Evolutionary conservation across 2,113 vertebrate species (phyloP).

Genomic region (Tetrax tetrax): DNA sequence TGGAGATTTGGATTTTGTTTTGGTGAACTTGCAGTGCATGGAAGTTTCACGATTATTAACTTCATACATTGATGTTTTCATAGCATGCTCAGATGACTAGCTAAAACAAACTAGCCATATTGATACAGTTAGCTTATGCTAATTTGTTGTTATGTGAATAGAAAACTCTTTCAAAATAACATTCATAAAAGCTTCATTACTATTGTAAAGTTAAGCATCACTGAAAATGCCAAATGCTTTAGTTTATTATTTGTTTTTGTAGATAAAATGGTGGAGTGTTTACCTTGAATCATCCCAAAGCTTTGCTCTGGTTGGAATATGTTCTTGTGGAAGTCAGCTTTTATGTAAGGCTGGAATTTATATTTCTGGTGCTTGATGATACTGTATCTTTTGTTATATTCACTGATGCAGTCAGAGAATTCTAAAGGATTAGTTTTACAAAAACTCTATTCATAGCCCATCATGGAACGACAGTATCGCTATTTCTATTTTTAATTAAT

Average conservation of each 20-base stretch:
- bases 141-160: background rate
- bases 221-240: background rate
- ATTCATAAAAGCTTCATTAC: background rate
- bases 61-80: background rate
- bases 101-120: background rate
- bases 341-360: background rate
- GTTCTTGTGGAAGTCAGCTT: background rate
- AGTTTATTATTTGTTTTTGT: background rate
- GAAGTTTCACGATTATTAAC: background rate
- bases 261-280: background rate
- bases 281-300: background rate
- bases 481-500: background rate
- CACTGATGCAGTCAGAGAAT: background rate
- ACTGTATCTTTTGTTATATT: background rate
- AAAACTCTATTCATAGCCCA: background rate
- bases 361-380: background rate
- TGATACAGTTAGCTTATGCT: background rate
- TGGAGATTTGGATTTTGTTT: background rate
- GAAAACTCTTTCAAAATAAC: background rate
- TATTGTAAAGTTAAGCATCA: background rate
- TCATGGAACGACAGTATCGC: background rate
- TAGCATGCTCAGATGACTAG: background rate
- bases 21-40: background rate
- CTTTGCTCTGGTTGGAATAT: background rate
- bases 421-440: background rate